phyloP scores from a whole-genome alignment of 2,888 invertebrate species.

The Agriotes lineatus region DNA sequence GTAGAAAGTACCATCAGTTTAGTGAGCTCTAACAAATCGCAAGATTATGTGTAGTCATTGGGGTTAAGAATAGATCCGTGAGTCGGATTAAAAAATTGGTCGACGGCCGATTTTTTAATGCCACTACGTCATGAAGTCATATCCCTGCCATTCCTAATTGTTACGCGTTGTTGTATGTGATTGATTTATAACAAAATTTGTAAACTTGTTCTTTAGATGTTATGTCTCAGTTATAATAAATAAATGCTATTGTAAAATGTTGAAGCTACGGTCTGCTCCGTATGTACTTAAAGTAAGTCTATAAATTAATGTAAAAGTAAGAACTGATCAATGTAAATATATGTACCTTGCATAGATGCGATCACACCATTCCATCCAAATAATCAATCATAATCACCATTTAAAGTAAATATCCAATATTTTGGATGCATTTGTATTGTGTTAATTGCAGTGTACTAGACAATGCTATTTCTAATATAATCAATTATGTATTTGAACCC shows the following conservation, averaged over 20 bases:
- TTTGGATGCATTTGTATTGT: conserved; percentile 33
- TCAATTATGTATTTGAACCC: conserved; percentile 32
- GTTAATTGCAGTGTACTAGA: conserved; percentile 45
- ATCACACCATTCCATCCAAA: conserved; percentile 33
- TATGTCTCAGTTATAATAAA: conserved; percentile 15
- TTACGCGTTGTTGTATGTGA: conserved; percentile 15
- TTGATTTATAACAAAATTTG: conserved; percentile 18
- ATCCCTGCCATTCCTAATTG: conserved; percentile 19
- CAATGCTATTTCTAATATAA: conserved; percentile 47
- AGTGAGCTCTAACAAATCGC: neutral
- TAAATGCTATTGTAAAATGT: conserved; percentile 16
- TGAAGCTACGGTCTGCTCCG: conserved; percentile 14
- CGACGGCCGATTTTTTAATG: neutral
- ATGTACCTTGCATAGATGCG: conserved; percentile 42
- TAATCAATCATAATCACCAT: conserved; percentile 26
- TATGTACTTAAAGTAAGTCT: conserved; percentile 16
- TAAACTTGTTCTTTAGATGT: conserved; percentile 21
- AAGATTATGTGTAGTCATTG: too few relatives aligned
- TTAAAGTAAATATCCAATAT: conserved; percentile 19
- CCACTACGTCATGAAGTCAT: conserved; percentile 6
- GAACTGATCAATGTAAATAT: conserved; percentile 46
- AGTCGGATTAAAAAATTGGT: neutral
- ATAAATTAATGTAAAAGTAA: conserved; percentile 24
- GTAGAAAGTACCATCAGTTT: too few relatives aligned
- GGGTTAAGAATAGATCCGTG: neutral